Evolutionary conservation across 2,888 invertebrate genomes (phyloP), one percentile per base, ranked within the genome.

Genomic region (Palloptera scutellata): DNA sequence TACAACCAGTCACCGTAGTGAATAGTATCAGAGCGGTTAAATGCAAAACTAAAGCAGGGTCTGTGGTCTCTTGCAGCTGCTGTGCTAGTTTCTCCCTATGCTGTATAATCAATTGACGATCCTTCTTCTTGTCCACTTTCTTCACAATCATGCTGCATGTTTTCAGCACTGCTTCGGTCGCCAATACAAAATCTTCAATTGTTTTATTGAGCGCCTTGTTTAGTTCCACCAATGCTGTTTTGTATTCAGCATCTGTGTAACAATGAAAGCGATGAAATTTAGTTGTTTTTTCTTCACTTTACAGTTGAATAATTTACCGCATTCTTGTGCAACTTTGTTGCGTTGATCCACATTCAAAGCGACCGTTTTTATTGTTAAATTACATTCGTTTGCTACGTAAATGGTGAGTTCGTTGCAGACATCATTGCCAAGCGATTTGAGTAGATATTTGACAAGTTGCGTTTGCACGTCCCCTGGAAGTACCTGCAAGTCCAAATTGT

Each of bases 51-150:
- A 95, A 83, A 0, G 95, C 93, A 13, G 94, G 90, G 77, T 96
- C 95, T 52, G 89, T 88, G 66, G 91, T 91, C 68, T 86, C 86
- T 63, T 90, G 89, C 67, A 98, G 82, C 84, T 97, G 92, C 66
- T 93, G 91, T 68, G 93, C 86, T 64, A 97, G 85, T 68, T 91
- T 91, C 79, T 95, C 92, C 74, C 93, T 91, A 79, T 96, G 95
- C 72, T 91, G 91, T 68, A 91, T 87, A 70, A 96, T 88, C 40
- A 94, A 83, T 51, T 91, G 87, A 72, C 94, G 89, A 81, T 93
- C 91, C 80, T 94, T 94, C 82, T 95, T 96, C 83, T 96, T 96
- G 81, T 97, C 97, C 70, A 91, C 88, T 84, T 96, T 97, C 78
- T 92, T 94, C 70, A 95, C 85, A 74, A 93, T 91, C 89, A 95